These are phyloP conservation scores for Puntigrus tetrazona DNA, from an alignment of 2,113 vertebrate genomes.

Conservation along the genomic window DNA sequence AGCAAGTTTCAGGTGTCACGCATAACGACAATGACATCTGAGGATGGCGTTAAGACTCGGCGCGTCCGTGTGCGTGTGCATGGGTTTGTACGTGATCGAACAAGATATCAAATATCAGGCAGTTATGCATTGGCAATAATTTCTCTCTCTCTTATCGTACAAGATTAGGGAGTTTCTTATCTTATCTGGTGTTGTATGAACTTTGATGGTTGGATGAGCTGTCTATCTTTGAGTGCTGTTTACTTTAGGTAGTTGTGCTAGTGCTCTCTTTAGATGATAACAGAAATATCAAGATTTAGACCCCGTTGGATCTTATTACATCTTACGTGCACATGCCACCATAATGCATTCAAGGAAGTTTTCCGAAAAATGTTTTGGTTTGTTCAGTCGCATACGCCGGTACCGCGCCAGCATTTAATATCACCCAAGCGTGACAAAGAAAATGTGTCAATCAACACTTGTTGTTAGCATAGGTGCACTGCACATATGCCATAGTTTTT, in stretches of 20 bases:
- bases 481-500: neutral
- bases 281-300: constrained; percentile 12
- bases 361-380: neutral
- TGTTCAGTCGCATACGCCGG: neutral
- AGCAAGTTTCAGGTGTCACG: constrained; percentile 37
- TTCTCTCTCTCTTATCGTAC: neutral
- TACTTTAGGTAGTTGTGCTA: neutral
- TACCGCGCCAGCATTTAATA: neutral
- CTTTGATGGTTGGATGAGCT: constrained; percentile 1
- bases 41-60: neutral
- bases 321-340: neutral
- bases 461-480: neutral
- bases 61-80: neutral
- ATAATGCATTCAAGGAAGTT: neutral
- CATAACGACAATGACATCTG: constrained; percentile 2
- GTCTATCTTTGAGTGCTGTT: neutral
- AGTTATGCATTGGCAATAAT: neutral
- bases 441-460: neutral
- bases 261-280: neutral
- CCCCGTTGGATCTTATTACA: neutral
- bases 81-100: neutral
- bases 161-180: constrained; percentile 19
- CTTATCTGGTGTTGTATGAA: neutral
- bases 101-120: neutral
- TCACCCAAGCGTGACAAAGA: neutral